These are phyloP conservation scores for Axinella damicornis DNA, from an alignment of 37 sponge, comb jelly and placozoan species.

Conservation along the genomic window DNA sequence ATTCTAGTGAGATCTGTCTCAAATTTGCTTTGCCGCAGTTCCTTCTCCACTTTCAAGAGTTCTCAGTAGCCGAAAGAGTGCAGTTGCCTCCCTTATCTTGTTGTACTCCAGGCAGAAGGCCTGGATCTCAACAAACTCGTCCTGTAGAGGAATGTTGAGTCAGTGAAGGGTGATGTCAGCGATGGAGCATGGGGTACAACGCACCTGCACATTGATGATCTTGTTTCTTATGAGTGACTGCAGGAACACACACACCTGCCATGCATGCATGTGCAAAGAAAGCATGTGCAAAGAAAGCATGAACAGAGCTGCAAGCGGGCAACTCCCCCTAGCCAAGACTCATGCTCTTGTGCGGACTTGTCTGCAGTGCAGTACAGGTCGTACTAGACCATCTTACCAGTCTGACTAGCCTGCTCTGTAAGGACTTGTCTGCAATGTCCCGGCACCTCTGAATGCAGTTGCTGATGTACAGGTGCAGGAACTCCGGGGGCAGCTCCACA, in stretches of 20 bases:
- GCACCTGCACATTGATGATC: slow-evolving; percentile 84
- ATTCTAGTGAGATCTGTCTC: too few relatives aligned
- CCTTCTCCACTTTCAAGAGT: slow-evolving; percentile 69
- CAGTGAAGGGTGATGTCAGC: too few relatives aligned
- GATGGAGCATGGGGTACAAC: neutral
- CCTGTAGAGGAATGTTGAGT: slow-evolving; percentile 45
- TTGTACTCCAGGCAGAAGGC: slow-evolving; percentile 90
- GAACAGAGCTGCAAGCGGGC: too few relatives aligned
- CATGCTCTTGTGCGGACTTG: too few relatives aligned
- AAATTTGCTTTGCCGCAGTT: neutral
- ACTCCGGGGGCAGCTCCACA: slow-evolving; percentile 95
- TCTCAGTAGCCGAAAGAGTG: slow-evolving; percentile 87
- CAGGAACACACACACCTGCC: slow-evolving; percentile 98
- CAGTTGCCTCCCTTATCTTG: slow-evolving; percentile 89
- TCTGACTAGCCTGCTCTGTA: slow-evolving; percentile 88
- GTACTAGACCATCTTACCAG: slow-evolving; percentile 62
- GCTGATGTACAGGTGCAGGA: slow-evolving; percentile 95
- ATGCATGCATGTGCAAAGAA: neutral
- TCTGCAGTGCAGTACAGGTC: too few relatives aligned
- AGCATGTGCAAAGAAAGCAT: neutral
- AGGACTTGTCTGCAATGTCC: slow-evolving; percentile 79
- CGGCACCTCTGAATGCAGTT: slow-evolving; percentile 94
- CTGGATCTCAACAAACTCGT: slow-evolving; percentile 89
- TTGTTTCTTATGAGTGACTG: slow-evolving; percentile 97
- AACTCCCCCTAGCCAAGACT: too few relatives aligned